phyloP scores from a whole-genome alignment of 1,140 invertebrate genomes.

The Helicorthomorpha holstii region DNA sequence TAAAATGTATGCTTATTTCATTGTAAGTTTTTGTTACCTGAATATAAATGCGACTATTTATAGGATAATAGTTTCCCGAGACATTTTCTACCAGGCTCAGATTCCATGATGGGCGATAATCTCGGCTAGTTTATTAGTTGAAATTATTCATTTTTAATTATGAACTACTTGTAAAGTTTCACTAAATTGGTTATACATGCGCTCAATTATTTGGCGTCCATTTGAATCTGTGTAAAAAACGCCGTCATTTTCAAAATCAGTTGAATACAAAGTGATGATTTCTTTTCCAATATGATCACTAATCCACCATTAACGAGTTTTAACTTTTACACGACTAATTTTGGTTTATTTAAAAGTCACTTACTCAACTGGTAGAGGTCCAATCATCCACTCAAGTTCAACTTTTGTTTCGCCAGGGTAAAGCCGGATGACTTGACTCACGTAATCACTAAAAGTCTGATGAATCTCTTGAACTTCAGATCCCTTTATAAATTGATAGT shows the following conservation, averaged over 20 bases:
- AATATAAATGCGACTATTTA: constrained; percentile 64
- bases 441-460: constrained; percentile 52
- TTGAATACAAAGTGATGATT: constrained; percentile 46
- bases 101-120: constrained; percentile 57
- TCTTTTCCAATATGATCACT: constrained; percentile 65
- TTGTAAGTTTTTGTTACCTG: constrained; percentile 24
- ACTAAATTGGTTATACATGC: constrained; percentile 22
- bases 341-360: too few relatives aligned
- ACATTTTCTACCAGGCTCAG: constrained; percentile 42
- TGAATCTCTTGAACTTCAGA: constrained; percentile 63
- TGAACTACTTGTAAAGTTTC: too few relatives aligned
- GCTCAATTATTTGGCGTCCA: constrained; percentile 66
- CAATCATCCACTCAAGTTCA: constrained; percentile 85
- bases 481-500: constrained; percentile 25
- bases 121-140: too few relatives aligned
- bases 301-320: constrained; percentile 15
- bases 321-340: too few relatives aligned
- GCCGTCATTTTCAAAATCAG: constrained; percentile 39
- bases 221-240: constrained; percentile 88
- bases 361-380: constrained; percentile 61
- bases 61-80: constrained; percentile 83
- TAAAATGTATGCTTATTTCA: background rate
- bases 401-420: constrained; percentile 43
- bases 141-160: too few relatives aligned
- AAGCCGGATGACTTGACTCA: constrained; percentile 60